These are phyloP conservation scores for Caradrina clavipalpis DNA, from an alignment of 2,888 invertebrate species.

Conservation along the genomic window DNA sequence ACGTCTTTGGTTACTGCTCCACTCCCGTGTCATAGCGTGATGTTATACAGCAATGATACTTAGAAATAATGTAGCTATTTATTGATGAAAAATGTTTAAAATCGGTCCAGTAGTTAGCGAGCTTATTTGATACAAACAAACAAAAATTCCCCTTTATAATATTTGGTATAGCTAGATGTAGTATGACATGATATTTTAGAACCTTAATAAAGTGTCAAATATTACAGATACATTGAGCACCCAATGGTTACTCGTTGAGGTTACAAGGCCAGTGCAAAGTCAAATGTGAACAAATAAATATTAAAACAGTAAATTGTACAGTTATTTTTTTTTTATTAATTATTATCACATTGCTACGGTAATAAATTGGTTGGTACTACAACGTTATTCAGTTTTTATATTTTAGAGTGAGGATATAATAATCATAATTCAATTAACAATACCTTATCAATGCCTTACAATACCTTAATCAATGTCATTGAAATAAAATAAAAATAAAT, in stretches of 20 bases:
- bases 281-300: conserved; percentile 37
- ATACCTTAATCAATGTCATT: background rate
- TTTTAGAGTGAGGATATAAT: background rate
- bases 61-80: no score
- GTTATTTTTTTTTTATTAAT: no score
- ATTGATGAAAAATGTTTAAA: no score
- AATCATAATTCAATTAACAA: background rate
- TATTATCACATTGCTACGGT: conserved; percentile 35
- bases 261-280: conserved; percentile 53
- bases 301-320: no score
- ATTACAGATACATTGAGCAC: background rate
- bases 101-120: no score
- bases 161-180: no score
- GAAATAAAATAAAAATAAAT: background rate
- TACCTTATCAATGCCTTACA: no score
- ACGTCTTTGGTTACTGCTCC: no score
- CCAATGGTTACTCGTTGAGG: background rate
- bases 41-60: no score
- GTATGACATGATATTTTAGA: conserved; percentile 10
- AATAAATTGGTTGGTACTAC: conserved; percentile 14
- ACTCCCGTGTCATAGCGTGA: no score
- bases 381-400: background rate
- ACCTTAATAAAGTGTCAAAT: background rate
- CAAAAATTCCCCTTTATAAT: no score
- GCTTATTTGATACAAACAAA: no score